phyloP scores from a whole-genome alignment of 2,888 invertebrate species.

The Horisme vitalbata region DNA sequence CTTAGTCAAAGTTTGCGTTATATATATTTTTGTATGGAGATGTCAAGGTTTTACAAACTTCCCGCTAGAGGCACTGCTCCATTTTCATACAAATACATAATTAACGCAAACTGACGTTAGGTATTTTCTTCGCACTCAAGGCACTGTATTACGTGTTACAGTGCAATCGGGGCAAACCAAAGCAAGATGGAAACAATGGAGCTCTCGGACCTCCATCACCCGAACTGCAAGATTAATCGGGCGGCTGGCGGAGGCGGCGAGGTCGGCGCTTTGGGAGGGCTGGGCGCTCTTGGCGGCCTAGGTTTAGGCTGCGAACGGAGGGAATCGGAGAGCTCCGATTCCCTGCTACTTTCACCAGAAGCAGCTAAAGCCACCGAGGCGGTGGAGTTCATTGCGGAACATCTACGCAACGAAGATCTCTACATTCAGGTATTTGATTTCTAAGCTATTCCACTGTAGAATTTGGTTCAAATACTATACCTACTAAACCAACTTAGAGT shows the following conservation, averaged over 20 bases:
- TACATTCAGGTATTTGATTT: conserved; percentile 92
- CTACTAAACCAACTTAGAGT: too few species aligned
- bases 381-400: conserved; percentile 98
- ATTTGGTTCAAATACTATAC: too few species aligned
- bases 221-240: conserved; percentile 96
- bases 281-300: conserved; percentile 84
- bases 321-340: conserved; percentile 96
- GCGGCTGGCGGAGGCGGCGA: conserved; percentile 85
- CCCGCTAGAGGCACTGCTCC: too few species aligned
- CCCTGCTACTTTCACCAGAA: conserved; percentile 94
- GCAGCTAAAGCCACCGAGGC: conserved; percentile 98
- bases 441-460: too few species aligned
- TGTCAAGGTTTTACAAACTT: too few species aligned
- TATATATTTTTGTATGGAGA: too few species aligned
- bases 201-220: conserved; percentile 96
- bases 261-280: conserved; percentile 76
- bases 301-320: conserved; percentile 88
- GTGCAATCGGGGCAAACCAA: conserved; percentile 88
- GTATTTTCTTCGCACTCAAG: too few species aligned
- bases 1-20: too few species aligned
- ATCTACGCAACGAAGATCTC: conserved; percentile 98
- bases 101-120: too few species aligned
- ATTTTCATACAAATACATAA: too few species aligned
- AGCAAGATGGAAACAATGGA: conserved; percentile 97
- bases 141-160: conserved; percentile 50